These are phyloP conservation scores for Ceramica pisi DNA, from an alignment of 2,888 invertebrate species.

Conservation along the genomic window DNA sequence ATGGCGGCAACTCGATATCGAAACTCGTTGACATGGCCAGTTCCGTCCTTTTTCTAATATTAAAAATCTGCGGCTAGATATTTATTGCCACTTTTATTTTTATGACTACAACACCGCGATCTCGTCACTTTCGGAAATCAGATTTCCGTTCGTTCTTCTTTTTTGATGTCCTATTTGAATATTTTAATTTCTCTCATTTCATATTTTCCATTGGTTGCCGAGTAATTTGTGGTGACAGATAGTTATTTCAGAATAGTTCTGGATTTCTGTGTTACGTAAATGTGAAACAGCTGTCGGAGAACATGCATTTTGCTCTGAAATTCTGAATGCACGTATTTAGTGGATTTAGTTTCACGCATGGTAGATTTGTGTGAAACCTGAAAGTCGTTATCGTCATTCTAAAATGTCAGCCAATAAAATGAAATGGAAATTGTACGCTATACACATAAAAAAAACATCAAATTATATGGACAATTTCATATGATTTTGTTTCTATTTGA, in stretches of 20 bases:
- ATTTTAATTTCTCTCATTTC: constrained; percentile 18
- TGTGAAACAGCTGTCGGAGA: constrained; percentile 30
- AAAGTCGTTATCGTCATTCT: constrained; percentile 1
- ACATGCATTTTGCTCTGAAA: constrained; percentile 7
- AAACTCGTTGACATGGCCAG: constrained; percentile 57
- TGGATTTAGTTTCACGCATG: not conserved
- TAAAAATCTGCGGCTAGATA: constrained; percentile 35
- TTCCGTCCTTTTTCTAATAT: constrained; percentile 44
- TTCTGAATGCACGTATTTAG: not conserved
- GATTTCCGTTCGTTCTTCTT: constrained; percentile 23
- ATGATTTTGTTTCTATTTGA: not conserved
- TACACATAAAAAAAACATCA: not conserved
- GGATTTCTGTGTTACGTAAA: constrained; percentile 24
- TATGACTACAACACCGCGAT: constrained; percentile 26
- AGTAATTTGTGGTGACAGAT: constrained; percentile 19
- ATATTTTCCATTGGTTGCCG: constrained; percentile 1
- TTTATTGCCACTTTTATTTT: constrained; percentile 53
- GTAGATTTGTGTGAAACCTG: not conserved
- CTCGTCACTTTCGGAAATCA: constrained; percentile 29
- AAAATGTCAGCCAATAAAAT: not conserved
- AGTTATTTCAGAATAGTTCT: constrained; percentile 12
- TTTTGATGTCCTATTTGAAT: constrained; percentile 24
- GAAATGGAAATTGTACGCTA: not conserved
- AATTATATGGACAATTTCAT: not conserved
- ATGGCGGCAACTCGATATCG: constrained; percentile 43